Evolutionary conservation across 2,113 vertebrate genomes (phyloP), one percentile per base, ranked within the genome.

Genomic region (Phoxinus phoxinus): DNA sequence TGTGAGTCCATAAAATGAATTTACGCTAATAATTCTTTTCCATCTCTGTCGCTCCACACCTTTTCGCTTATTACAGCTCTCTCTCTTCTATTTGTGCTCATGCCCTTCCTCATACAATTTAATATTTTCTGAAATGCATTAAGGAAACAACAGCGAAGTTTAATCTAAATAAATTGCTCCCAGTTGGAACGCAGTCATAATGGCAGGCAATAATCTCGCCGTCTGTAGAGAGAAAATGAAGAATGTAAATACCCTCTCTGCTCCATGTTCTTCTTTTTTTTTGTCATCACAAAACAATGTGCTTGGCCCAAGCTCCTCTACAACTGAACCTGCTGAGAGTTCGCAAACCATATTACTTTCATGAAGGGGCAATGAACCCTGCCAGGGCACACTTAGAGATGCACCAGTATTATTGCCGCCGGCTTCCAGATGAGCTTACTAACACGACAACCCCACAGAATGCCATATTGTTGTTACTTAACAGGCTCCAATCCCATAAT

Each of bases 151-250:
- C 91, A 91, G 87, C 91, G 90, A 87, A 84, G 90, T 95, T 94
- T 94, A 94, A 95, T 95, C 92, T 92, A 93, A 95, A 95, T 94
- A 94, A 95, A 95, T 94, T 94, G 92, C 87, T 90, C 93, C 93
- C 92, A 90, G 93, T 94, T 94, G 92, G 92, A 94, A 90, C n/a
- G 85, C 88, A 93, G 89, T 93, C 93, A 95, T 94, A 94, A 93
- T 91, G 89, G 87, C 90, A 93, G 91, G 91, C 91, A 94, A 94
- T 94, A 93, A 94, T 92, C 89, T 91, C 30, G 87, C 90, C 89
- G 91, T 92, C 93, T 91, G 83, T 58, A 69, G 67, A 88, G 93
- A 93, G 91, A 91, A 94, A 95, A 94, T 94, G 92, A 94, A 94
- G 91, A 91, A 90, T 91, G 92, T 94, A 94, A 95, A 95, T 94